These are phyloP conservation scores for Brachyrhaphis roseni DNA, from an alignment of 2,797 vertebrate genomes.

Conservation along the genomic window DNA sequence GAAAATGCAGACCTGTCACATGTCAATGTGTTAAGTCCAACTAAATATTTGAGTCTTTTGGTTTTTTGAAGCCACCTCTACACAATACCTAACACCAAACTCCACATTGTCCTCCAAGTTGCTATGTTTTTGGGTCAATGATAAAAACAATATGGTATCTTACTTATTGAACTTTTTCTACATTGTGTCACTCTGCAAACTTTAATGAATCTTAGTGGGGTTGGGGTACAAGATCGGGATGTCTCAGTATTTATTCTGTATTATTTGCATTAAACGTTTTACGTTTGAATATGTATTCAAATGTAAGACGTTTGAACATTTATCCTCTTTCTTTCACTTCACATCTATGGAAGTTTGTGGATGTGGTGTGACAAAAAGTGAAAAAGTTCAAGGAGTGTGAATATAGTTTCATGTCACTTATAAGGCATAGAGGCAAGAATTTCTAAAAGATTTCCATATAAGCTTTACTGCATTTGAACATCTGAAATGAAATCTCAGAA, in stretches of 20 bases:
- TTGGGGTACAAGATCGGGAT: not conserved
- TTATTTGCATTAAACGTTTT: not conserved
- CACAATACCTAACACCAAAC: not conserved
- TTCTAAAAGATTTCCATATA: not conserved
- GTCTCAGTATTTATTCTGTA: not conserved
- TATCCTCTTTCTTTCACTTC: not conserved
- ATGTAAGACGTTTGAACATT: not conserved
- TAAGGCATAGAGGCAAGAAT: not conserved
- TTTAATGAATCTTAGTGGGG: not conserved
- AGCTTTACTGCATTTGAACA: not conserved
- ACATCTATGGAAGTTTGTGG: not conserved
- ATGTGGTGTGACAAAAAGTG: not conserved
- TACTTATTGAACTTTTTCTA: not conserved
- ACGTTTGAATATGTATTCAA: not conserved
- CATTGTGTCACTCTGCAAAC: not conserved
- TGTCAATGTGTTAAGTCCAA: not conserved
- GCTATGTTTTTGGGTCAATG: not conserved
- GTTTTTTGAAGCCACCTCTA: not conserved
- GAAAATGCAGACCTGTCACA: not conserved
- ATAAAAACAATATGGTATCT: not conserved
- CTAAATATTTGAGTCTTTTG: not conserved
- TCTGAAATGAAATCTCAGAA: not conserved
- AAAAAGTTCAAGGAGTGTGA: not conserved
- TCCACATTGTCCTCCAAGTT: not conserved
- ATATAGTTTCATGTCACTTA: not conserved